These are phyloP conservation scores for Hylia prasina DNA, from an alignment of 2,113 vertebrate genomes.

Conservation along the genomic window DNA sequence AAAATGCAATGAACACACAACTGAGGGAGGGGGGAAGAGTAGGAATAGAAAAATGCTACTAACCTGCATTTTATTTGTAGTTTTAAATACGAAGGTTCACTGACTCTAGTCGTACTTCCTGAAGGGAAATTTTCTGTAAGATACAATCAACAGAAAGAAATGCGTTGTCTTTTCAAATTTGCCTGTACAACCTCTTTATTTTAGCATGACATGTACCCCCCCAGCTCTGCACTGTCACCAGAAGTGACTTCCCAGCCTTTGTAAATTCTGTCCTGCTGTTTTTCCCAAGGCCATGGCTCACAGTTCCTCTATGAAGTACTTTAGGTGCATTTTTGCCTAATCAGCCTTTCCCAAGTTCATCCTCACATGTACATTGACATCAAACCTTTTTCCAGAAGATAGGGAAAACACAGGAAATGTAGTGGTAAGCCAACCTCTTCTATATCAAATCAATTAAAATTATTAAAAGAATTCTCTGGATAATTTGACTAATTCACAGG, in stretches of 20 bases:
- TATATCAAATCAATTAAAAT: neutral
- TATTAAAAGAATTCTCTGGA: neutral
- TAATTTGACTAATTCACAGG: neutral
- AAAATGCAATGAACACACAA: neutral
- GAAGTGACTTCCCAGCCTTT: neutral
- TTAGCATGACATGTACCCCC: neutral
- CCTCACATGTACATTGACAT: accelerated
- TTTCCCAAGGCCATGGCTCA: neutral
- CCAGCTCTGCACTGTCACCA: neutral
- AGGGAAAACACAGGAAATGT: neutral
- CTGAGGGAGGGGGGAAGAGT: too few relatives aligned
- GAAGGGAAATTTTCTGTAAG: constrained; percentile 55
- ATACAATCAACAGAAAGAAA: neutral
- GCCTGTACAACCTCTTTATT: neutral
- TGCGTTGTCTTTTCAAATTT: neutral
- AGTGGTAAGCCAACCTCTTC: neutral
- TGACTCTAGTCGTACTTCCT: constrained; percentile 30
- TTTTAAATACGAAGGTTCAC: neutral
- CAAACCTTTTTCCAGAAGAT: neutral
- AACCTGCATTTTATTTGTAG: neutral
- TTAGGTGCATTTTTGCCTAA: neutral
- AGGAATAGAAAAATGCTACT: constrained; percentile 36
- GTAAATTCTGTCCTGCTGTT: neutral
- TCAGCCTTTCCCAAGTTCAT: neutral
- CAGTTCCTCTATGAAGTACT: accelerated